Percentiles rank a stretch among this genome's conserved stretches.
Evolutionary conservation across 2,888 invertebrate species (phyloP).

Genomic region (Osmoderma eremita): DNA sequence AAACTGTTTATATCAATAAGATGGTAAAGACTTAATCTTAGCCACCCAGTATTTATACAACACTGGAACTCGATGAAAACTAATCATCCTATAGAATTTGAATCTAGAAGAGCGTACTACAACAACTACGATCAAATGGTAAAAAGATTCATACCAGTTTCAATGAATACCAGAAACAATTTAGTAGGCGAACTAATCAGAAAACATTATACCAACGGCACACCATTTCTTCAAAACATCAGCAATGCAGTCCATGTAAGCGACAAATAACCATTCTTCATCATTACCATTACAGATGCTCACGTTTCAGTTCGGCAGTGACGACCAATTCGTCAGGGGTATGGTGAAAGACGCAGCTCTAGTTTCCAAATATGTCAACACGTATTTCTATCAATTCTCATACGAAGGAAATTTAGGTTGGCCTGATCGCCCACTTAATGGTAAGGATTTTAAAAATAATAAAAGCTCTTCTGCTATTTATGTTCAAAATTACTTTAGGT

Average conservation of each 20-base stretch:
- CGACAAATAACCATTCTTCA: neutral
- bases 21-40: too few relatives aligned
- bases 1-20: too few relatives aligned
- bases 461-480: too few relatives aligned
- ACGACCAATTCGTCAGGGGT: constrained; percentile 42
- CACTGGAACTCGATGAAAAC: too few relatives aligned
- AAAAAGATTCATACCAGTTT: constrained; percentile 35
- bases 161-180: constrained; percentile 37
- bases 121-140: constrained; percentile 37
- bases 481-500: too few relatives aligned
- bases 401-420: constrained; percentile 42
- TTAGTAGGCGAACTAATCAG: constrained; percentile 26
- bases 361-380: constrained; percentile 30
- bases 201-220: constrained; percentile 32
- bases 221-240: constrained; percentile 21
- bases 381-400: constrained; percentile 44
- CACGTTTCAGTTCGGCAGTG: constrained; percentile 36
- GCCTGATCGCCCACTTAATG: constrained; percentile 3
- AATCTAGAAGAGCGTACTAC: constrained; percentile 17
- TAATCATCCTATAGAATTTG: constrained; percentile 36
- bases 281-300: neutral
- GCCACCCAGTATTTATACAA: too few relatives aligned
- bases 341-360: constrained; percentile 40
- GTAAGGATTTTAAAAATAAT: too few relatives aligned
- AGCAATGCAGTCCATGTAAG: constrained; percentile 37